A percentile compares a stretch with the other conserved stretches of the same genome.
phyloP scores from a whole-genome alignment of 2,888 invertebrate species.

The Mechanitis mazaeus region DNA sequence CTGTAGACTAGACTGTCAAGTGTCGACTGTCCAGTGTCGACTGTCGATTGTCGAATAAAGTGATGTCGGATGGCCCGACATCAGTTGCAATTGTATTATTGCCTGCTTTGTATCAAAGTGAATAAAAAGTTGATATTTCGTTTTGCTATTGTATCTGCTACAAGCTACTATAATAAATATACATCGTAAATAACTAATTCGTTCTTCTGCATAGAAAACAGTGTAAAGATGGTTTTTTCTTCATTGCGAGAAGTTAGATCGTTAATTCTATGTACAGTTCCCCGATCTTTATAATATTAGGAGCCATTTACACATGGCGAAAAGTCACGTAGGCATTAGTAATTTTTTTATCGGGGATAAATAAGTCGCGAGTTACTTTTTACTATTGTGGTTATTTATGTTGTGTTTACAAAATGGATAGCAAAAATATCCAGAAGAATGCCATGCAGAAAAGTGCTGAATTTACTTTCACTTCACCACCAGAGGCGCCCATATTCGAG shows the following conservation, averaged over 20 bases:
- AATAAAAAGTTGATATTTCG: conserved; percentile 2
- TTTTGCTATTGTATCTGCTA: background rate
- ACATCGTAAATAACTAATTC: background rate
- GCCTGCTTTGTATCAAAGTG: conserved; percentile 3
- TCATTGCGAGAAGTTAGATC: conserved; percentile 14
- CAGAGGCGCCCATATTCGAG: conserved; percentile 83
- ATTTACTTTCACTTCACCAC: conserved; percentile 71
- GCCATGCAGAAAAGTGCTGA: conserved; percentile 72
- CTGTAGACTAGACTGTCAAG: conserved; percentile 4
- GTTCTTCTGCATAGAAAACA: conserved; percentile 3
- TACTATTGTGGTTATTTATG: conserved; percentile 20
- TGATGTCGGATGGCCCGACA: conserved; percentile 5
- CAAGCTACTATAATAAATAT: background rate
- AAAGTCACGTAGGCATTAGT: conserved; percentile 70
- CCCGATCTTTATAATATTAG: conserved; percentile 38
- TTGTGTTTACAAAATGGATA: conserved; percentile 54
- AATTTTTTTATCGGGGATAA: conserved; percentile 22
- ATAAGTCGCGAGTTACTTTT: conserved; percentile 15
- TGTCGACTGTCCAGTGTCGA: conserved; percentile 5
- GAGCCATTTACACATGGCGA: conserved; percentile 74
- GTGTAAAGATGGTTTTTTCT: conserved; percentile 22
- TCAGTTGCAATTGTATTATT: conserved; percentile 6
- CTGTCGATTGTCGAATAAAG: conserved; percentile 8
- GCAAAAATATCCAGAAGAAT: conserved; percentile 71
- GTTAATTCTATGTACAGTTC: conserved; percentile 21